Percentiles rank a stretch among this genome's conserved stretches.
These are phyloP conservation scores for Pegoplata infirma DNA, from an alignment of 2,888 invertebrate genomes.

Conservation along the genomic window DNA sequence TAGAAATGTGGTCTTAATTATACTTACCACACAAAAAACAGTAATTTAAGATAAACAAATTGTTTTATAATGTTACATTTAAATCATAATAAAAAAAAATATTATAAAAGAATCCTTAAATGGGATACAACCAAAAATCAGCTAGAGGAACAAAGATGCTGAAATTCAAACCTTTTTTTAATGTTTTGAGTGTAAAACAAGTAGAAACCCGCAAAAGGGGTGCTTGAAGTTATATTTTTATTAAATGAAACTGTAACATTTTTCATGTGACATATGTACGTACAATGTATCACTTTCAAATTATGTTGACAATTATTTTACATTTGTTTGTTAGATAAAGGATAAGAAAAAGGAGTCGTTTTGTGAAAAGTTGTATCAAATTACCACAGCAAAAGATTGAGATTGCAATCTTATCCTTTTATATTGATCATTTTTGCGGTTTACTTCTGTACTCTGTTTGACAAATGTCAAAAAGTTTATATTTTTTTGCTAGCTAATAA, in stretches of 20 bases:
- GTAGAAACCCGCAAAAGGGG: conserved; percentile 36
- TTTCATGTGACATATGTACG: not conserved
- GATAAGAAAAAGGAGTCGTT: conserved; percentile 41
- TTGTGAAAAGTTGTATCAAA: conserved; percentile 44
- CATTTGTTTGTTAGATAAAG: conserved; percentile 53
- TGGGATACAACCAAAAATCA: conserved; percentile 5
- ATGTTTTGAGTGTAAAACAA: not conserved
- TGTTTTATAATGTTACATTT: conserved; percentile 62
- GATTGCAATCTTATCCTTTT: conserved; percentile 56
- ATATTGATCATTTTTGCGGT: conserved; percentile 47
- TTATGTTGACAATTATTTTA: conserved; percentile 61
- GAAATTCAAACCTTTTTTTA: conserved; percentile 55
- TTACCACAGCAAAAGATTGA: conserved; percentile 53
- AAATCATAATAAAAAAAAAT: conserved; percentile 53
- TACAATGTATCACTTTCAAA: conserved; percentile 57
- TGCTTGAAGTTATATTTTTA: conserved; percentile 9
- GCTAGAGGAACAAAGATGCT: conserved; percentile 41
- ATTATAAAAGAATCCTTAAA: conserved; percentile 24
- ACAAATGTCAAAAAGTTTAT: conserved; percentile 59
- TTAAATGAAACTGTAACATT: conserved; percentile 58
- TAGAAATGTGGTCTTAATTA: conserved; percentile 58
- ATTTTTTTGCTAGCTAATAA: conserved; percentile 53
- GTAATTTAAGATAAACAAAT: conserved; percentile 66
- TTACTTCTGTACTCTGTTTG: conserved; percentile 13
- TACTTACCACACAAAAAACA: conserved; percentile 56